Conservation (phyloP, 1,140 invertebrate genomes). For the Choristoneura fumiferana region DNA sequence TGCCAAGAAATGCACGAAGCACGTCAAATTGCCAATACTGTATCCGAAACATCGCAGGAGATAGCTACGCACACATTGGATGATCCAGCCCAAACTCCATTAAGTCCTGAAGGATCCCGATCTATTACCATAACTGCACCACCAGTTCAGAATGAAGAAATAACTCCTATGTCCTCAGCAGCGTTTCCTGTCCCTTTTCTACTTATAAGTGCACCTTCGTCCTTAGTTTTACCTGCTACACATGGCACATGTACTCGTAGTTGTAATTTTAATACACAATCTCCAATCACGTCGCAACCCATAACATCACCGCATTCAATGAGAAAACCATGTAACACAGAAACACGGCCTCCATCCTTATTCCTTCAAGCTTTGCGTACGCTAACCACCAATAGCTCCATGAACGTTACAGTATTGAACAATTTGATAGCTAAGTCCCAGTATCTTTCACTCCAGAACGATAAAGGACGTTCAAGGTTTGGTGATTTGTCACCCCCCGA, state of each 20-base stretch:
- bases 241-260: background rate
- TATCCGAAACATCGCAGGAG: background rate
- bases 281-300: background rate
- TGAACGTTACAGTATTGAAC: conserved; percentile 7
- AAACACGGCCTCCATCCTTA: conserved; percentile 43
- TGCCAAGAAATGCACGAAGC: background rate
- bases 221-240: background rate
- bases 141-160: background rate
- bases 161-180: background rate
- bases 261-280: background rate
- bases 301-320: conserved; percentile 33
- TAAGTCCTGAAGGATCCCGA: background rate
- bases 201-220: background rate
- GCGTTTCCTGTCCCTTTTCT: background rate
- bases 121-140: background rate
- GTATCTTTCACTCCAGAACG: background rate
- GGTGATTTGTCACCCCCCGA: conserved; percentile 54
- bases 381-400: conserved; percentile 52
- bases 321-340: background rate
- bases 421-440: conserved; percentile 12
- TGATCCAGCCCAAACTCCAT: background rate
- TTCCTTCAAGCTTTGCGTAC: conserved; percentile 54
- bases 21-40: background rate
- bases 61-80: conserved; percentile 7
- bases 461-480: background rate